Evolutionary conservation across 2,888 invertebrate species (phyloP), one percentile per base, ranked within the genome.

Genomic region (Uropetala carovei): DNA sequence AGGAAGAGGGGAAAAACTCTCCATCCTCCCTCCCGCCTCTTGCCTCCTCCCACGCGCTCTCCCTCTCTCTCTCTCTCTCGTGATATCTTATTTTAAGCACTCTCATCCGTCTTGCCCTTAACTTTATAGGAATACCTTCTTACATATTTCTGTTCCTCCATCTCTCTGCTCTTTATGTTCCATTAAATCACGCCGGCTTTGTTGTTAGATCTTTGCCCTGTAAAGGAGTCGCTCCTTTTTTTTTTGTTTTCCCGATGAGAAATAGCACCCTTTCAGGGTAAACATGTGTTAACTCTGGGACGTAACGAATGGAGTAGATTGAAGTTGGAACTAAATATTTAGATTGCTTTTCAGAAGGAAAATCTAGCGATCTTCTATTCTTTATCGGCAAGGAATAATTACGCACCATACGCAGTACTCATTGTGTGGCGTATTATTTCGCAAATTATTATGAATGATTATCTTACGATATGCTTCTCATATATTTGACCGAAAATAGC

Each of bases 11-110:
- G 22, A 75, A 75, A 27, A 75, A 13, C 11, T n/a, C 22, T 9
- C 27, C 7, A 7, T 27, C 11, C 10, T 5, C n/a, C 68, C 11
- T 8, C n/a, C 27, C 75, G 13, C 13, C 27, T 13, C 22, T 22
- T 27, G 10, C 27, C 75, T 27, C 14, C 75, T 75, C 75, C 27
- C 75, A 75, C 27, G 27, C 27, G 13, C 14, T 27, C 75, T 27
- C 27, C 14, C 27, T 27, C 64, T 16, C 75, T 27, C n/a, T 75
- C 75, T 22, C 27, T 75, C 22, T 10, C 75, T 75, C 14, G 75
- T 75, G 75, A 75, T 75, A 75, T 75, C 75, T 75, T 27, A 75
- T 75, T 75, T 75, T 75, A 75, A 75, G 75, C 75, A 13, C 75
- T 13, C 27, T 75, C 75, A 75, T 75, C 75, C 10, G 75, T 75